Evolutionary conservation across 2,797 vertebrate species (phyloP).

Genomic region (Ceryle rudis): DNA sequence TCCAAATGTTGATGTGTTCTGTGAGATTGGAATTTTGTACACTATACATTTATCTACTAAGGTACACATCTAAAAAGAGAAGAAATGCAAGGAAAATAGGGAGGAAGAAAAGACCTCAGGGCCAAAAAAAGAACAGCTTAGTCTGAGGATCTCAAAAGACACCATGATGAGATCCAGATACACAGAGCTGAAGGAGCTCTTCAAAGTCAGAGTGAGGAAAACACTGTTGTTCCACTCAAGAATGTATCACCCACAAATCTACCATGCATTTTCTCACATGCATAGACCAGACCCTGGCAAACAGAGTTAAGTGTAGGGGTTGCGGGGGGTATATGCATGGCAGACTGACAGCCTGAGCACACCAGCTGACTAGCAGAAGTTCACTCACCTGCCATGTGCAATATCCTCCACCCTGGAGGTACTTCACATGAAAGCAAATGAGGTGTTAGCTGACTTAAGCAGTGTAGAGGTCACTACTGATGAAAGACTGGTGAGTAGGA

Average conservation of each 20-base stretch:
- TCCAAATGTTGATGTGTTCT: background rate
- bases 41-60: background rate
- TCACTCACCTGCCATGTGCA: constrained; percentile 19
- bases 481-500: constrained; percentile 33
- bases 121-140: background rate
- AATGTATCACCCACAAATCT: background rate
- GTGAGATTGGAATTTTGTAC: background rate
- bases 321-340: background rate
- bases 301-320: background rate
- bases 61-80: background rate
- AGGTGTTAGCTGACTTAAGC: constrained; percentile 53
- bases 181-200: background rate
- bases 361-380: background rate
- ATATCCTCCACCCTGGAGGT: background rate
- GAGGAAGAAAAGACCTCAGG: background rate
- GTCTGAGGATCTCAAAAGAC: background rate
- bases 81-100: background rate
- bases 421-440: constrained; percentile 60
- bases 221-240: background rate
- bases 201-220: background rate
- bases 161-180: background rate
- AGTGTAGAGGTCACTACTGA: constrained; percentile 56
- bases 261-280: accelerated
- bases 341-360: constrained; percentile 10
- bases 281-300: background rate